These are phyloP conservation scores for Euura saliciscinereae DNA, from an alignment of 1,140 invertebrate species.

Conservation along the genomic window DNA sequence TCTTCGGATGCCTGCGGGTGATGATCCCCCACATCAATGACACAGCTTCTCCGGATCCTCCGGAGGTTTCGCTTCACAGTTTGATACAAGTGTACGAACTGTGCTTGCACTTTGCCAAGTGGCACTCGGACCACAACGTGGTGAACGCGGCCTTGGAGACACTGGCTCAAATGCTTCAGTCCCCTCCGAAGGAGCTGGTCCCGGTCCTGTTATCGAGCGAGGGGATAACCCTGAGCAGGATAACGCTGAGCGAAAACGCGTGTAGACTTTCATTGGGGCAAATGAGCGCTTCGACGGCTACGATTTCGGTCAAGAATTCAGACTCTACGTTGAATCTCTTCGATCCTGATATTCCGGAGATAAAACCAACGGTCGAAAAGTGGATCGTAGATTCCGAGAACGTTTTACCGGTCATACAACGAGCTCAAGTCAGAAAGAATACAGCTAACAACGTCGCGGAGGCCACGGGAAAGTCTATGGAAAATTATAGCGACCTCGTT, in stretches of 20 bases:
- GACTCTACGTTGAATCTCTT: slow-evolving; percentile 45
- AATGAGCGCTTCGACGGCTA: slow-evolving; percentile 53
- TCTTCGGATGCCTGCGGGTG: slow-evolving; percentile 68
- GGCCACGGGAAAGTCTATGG: slow-evolving; percentile 36
- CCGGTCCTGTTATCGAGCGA: slow-evolving; percentile 63
- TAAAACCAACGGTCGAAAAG: slow-evolving; percentile 42
- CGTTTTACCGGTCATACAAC: slow-evolving; percentile 20
- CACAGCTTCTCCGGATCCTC: slow-evolving; percentile 24
- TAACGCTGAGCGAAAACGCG: slow-evolving; percentile 39
- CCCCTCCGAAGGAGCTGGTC: slow-evolving; percentile 67
- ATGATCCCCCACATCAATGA: slow-evolving; percentile 64
- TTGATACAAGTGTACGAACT: slow-evolving; percentile 79
- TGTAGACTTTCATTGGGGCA: slow-evolving; percentile 39
- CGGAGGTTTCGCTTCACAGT: slow-evolving; percentile 45
- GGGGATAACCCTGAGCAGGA: slow-evolving; percentile 61
- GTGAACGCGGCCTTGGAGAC: slow-evolving; percentile 84
- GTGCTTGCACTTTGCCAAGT: slow-evolving; percentile 73
- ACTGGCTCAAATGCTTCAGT: slow-evolving; percentile 74
- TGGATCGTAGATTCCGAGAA: slow-evolving; percentile 41
- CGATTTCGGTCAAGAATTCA: slow-evolving; percentile 51
- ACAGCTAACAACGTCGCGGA: slow-evolving; percentile 32
- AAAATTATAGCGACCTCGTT: slow-evolving; percentile 39
- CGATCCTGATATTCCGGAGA: slow-evolving; percentile 51
- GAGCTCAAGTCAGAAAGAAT: slow-evolving; percentile 24
- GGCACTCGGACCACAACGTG: slow-evolving; percentile 81